Percentiles rank a stretch among this genome's conserved stretches.
phyloP scores from a whole-genome alignment of 1,140 invertebrate genomes.

The Bombyx mandarina region DNA sequence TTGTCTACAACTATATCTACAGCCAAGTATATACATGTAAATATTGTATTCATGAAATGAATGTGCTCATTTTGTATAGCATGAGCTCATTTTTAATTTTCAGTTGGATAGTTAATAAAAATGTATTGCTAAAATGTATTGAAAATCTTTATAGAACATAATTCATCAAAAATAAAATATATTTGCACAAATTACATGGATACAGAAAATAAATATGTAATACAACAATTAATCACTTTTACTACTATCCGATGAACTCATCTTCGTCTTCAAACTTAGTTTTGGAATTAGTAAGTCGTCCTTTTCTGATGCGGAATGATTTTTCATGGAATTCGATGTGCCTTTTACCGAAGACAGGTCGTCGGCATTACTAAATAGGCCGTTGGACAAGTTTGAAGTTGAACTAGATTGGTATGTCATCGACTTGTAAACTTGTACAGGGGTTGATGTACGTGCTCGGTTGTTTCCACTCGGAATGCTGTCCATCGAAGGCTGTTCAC shows the following conservation, averaged over 20 bases:
- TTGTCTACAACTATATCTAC: too few relatives aligned
- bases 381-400: constrained; percentile 55
- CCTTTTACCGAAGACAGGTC: constrained; percentile 70
- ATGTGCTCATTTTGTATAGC: not conserved
- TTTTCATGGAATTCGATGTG: constrained; percentile 54
- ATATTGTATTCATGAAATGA: too few relatives aligned
- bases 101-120: constrained; percentile 1
- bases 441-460: constrained; percentile 69
- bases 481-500: constrained; percentile 24
- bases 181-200: not conserved
- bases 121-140: not conserved
- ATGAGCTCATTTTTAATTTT: not conserved
- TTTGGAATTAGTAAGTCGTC: constrained; percentile 65
- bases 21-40: too few relatives aligned
- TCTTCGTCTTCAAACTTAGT: constrained; percentile 60
- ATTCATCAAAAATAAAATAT: not conserved
- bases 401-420: constrained; percentile 58
- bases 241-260: constrained; percentile 35
- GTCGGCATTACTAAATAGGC: constrained; percentile 65
- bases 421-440: constrained; percentile 64
- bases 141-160: not conserved
- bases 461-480: constrained; percentile 29
- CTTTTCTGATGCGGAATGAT: constrained; percentile 60
- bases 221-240: constrained; percentile 45
- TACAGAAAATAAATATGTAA: constrained; percentile 3